A percentile compares a stretch with the other conserved stretches of the same genome.
These are phyloP conservation scores for Typhlichthys eigenmanni DNA, from an alignment of 2,797 vertebrate genomes.

Conservation along the genomic window DNA sequence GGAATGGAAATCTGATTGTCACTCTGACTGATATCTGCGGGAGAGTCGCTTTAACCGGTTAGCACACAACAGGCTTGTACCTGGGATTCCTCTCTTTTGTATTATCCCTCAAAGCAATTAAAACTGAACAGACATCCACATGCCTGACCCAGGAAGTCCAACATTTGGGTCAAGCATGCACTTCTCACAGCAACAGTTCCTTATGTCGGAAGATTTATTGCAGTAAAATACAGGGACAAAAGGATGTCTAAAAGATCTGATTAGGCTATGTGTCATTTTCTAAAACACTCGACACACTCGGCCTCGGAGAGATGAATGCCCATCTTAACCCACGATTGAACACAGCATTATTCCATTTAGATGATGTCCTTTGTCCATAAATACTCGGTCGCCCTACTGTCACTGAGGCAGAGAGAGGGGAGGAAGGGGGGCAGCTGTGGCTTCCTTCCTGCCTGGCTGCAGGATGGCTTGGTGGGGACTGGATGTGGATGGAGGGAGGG, in stretches of 20 bases:
- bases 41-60: too few species aligned
- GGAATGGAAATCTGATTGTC: neutral
- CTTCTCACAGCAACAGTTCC: neutral
- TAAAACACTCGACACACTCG: conserved; percentile 23
- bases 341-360: conserved; percentile 29
- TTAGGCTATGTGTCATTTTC: conserved; percentile 24
- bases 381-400: conserved; percentile 2
- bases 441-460: conserved; percentile 2
- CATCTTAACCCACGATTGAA: conserved; percentile 49
- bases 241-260: conserved; percentile 32
- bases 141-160: neutral
- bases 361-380: conserved; percentile 16
- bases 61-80: neutral
- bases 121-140: neutral
- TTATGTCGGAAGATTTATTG: neutral
- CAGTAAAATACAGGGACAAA: conserved; percentile 6
- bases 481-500: too few species aligned
- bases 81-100: neutral
- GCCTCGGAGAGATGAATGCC: conserved; percentile 42
- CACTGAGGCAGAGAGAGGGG: neutral
- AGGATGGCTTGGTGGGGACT: too few species aligned
- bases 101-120: conserved; percentile 1
- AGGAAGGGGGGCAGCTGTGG: neutral
- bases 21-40: neutral
- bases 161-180: neutral